These are phyloP conservation scores for Wasmannia auropunctata DNA, from an alignment of 1,140 invertebrate genomes.

Conservation along the genomic window DNA sequence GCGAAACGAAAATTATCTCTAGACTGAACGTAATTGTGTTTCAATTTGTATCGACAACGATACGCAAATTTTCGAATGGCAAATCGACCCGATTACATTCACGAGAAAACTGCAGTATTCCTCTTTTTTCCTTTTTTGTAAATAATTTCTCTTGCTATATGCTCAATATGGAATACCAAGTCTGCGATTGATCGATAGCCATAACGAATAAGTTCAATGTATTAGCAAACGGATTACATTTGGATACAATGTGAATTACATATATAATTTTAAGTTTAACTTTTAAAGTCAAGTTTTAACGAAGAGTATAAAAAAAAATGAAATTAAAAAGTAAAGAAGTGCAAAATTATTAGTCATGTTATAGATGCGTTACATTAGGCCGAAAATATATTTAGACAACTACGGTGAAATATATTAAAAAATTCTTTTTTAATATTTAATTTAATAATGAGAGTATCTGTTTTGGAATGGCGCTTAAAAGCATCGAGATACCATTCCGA, in stretches of 20 bases:
- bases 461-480: constrained; percentile 10
- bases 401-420: background rate
- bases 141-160: constrained; percentile 30
- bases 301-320: background rate
- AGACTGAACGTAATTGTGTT: constrained; percentile 4
- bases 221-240: background rate
- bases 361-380: background rate
- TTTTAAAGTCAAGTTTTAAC: constrained; percentile 9
- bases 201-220: constrained; percentile 31
- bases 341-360: background rate
- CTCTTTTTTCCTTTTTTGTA: constrained; percentile 1
- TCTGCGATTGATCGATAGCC: constrained; percentile 37
- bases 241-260: background rate
- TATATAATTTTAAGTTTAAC: background rate
- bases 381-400: background rate
- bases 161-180: constrained; percentile 23
- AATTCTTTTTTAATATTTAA: background rate
- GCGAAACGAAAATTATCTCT: background rate
- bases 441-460: background rate
- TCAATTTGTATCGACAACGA: constrained; percentile 9
- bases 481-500: constrained; percentile 32
- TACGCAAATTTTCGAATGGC: background rate
- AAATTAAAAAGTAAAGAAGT: background rate
- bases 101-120: constrained; percentile 31
- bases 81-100: background rate